Conservation (phyloP, 2,113 vertebrate genomes). For the Cottus gobio region DNA sequence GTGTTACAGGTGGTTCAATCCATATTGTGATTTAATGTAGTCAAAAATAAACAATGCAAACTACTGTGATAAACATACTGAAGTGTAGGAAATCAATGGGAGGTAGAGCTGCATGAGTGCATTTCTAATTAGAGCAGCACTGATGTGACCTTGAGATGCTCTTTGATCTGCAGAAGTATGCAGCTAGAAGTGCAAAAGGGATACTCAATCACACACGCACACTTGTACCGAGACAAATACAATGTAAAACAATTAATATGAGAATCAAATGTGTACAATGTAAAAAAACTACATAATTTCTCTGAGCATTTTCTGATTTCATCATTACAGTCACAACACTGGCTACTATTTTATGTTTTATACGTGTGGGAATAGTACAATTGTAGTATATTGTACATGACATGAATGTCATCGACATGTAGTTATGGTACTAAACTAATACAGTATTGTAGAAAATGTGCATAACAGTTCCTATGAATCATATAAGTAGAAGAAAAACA, state of each 20-base stretch:
- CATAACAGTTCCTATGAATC: not conserved
- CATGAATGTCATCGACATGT: not conserved
- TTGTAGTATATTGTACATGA: not conserved
- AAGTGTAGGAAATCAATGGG: slow-evolving; percentile 25
- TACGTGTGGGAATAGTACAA: not conserved
- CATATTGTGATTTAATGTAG: slow-evolving; percentile 14
- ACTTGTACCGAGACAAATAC: slow-evolving; percentile 9
- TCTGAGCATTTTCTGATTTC: not conserved
- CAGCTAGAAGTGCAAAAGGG: slow-evolving; percentile 32
- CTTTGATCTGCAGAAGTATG: slow-evolving; percentile 60
- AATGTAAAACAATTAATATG: not conserved
- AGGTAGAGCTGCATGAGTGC: slow-evolving; percentile 42
- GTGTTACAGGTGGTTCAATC: slow-evolving; percentile 18
- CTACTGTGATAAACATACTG: slow-evolving; percentile 22
- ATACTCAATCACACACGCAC: slow-evolving; percentile 6
- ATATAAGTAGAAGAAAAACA: not conserved
- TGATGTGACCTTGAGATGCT: slow-evolving; percentile 62
- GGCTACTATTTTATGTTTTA: not conserved
- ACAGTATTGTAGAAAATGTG: not conserved
- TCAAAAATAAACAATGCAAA: slow-evolving; percentile 17
- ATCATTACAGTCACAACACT: not conserved
- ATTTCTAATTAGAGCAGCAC: slow-evolving; percentile 57
- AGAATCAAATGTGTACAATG: not conserved
- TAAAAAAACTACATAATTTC: slow-evolving; percentile 13
- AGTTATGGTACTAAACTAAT: not conserved